Conservation (phyloP, 2,113 vertebrate genomes). For the Terrapene triunguis region DNA sequence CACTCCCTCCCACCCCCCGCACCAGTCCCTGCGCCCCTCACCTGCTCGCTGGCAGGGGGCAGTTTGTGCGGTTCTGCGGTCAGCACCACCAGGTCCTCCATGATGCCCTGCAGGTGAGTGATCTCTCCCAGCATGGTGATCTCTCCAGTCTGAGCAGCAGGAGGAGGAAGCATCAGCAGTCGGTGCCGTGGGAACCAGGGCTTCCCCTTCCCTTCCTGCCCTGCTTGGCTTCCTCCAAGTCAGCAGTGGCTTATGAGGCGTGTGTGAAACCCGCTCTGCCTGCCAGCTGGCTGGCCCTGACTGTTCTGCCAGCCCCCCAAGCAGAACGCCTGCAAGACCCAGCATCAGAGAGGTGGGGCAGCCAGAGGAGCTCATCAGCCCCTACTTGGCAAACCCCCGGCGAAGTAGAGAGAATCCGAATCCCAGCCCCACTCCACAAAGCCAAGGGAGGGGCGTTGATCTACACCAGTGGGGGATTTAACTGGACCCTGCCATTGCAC, state of each 20-base stretch:
- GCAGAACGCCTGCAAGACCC: not conserved
- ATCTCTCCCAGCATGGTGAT: constrained; percentile 98
- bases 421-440: not conserved
- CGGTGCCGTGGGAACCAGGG: not conserved
- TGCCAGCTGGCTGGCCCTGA: not conserved
- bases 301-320: not conserved
- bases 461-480: not conserved
- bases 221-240: not conserved
- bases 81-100: constrained; percentile 93
- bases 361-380: not conserved
- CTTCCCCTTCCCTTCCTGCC: not conserved
- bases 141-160: constrained; percentile 87
- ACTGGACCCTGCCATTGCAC: not conserved
- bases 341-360: no score
- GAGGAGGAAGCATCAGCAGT: not conserved
- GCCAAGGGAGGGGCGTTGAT: not conserved
- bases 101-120: constrained; percentile 97
- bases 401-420: not conserved
- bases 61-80: constrained; percentile 96
- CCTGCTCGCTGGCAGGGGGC: constrained; percentile 97
- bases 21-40: constrained; percentile 33
- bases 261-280: not conserved
- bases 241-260: not conserved
- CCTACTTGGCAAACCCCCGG: not conserved
- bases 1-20: not conserved